These are phyloP conservation scores for Bombus sibiricus DNA, from an alignment of 1,140 invertebrate genomes.

Conservation along the genomic window DNA sequence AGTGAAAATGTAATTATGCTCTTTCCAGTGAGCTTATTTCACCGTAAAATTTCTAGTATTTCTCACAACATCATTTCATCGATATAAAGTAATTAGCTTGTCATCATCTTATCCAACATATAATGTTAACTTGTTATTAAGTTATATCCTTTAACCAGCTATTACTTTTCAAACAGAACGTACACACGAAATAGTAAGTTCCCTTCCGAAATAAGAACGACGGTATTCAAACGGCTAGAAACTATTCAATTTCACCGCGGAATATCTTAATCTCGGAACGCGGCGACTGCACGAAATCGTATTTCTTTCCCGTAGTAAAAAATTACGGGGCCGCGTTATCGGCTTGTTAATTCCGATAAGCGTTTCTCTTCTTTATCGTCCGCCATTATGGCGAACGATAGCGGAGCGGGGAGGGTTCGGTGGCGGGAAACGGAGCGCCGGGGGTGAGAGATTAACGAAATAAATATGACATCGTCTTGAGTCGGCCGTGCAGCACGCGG, in stretches of 20 bases:
- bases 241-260: not conserved
- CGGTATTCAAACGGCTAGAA: not conserved
- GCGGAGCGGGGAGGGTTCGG: conserved; percentile 17
- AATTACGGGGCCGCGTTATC: conserved; percentile 32
- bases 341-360: conserved; percentile 50
- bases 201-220: not conserved
- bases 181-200: not conserved
- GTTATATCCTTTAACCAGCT: not conserved
- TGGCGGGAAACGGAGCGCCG: conserved; percentile 41
- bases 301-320: conserved; percentile 53
- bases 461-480: conserved; percentile 33
- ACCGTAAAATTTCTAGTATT: no score
- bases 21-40: no score
- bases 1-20: no score
- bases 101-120: not conserved
- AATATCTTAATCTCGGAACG: not conserved
- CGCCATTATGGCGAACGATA: conserved; percentile 37
- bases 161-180: not conserved
- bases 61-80: no score
- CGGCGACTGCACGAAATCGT: conserved; percentile 40
- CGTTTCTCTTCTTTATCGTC: conserved; percentile 45
- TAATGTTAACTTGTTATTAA: not conserved
- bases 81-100: not conserved
- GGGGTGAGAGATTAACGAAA: conserved; percentile 10
- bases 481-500: no score